These are phyloP conservation scores for Sitobion miscanthi DNA, from an alignment of 1,140 invertebrate genomes.

Conservation along the genomic window DNA sequence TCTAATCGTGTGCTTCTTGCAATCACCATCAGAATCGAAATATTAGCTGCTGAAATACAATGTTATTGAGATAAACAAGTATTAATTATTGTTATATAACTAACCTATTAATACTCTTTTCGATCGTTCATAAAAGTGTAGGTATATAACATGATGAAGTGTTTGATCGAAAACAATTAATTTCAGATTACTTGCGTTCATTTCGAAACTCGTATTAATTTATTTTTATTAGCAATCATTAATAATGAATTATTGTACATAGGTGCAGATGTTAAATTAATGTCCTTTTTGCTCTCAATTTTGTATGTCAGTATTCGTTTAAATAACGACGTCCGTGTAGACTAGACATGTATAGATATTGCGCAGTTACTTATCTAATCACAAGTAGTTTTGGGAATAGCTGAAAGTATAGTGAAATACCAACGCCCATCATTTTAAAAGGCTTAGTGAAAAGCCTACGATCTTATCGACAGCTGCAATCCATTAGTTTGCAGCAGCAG, in stretches of 20 bases:
- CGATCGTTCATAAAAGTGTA: neutral
- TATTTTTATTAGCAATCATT: neutral
- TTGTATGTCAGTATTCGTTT: neutral
- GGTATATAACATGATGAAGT: neutral
- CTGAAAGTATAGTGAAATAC: neutral
- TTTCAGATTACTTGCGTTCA: neutral
- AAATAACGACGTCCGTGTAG: neutral
- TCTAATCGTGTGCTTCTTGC: neutral
- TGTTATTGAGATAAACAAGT: neutral
- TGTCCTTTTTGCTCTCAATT: neutral
- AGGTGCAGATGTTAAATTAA: neutral
- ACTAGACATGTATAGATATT: neutral
- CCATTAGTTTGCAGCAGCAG: neutral
- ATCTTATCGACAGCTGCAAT: neutral
- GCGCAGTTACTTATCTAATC: neutral
- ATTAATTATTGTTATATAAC: neutral
- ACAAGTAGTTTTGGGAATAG: neutral
- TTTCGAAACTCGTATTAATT: neutral
- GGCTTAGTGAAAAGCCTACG: neutral
- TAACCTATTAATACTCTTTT: neutral
- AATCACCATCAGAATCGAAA: no score
- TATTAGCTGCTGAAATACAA: neutral
- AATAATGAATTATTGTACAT: neutral
- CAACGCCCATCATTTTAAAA: neutral
- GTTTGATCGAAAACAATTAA: constrained; percentile 7